Percentiles rank a stretch among this genome's conserved stretches.
Evolutionary conservation across 1,140 invertebrate genomes (phyloP).

Genomic region (Caenorhabditis briggsae): DNA sequence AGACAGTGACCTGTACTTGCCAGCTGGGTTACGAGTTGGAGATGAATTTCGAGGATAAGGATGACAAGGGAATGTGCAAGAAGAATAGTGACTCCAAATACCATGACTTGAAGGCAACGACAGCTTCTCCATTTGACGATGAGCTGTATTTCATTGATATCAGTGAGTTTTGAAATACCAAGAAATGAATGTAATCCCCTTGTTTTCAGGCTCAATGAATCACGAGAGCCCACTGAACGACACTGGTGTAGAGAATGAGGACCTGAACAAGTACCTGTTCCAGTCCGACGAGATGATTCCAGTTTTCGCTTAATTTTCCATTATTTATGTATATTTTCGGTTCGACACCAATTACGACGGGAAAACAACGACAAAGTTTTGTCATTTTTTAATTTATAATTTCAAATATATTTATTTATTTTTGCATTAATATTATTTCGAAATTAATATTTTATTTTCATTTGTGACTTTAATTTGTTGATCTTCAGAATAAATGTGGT

Average conservation of each 20-base stretch:
- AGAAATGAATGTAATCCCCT: neutral
- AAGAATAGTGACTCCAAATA: constrained; percentile 57
- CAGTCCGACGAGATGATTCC: constrained; percentile 62
- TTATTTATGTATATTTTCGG: constrained; percentile 40
- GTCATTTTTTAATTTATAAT: constrained; percentile 3
- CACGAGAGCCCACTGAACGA: constrained; percentile 28
- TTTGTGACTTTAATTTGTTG: neutral
- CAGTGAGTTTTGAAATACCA: constrained; percentile 12
- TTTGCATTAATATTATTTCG: constrained; percentile 39
- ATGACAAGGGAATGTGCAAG: constrained; percentile 65
- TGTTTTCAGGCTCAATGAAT: constrained; percentile 54
- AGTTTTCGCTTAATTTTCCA: constrained; percentile 60
- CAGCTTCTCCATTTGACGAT: constrained; percentile 51
- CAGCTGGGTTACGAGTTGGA: constrained; percentile 73
- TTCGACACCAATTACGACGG: constrained; percentile 37
- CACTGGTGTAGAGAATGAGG: constrained; percentile 43
- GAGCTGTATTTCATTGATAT: constrained; percentile 65
- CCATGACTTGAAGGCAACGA: constrained; percentile 33
- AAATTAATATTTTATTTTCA: neutral
- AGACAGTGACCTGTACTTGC: constrained; percentile 75
- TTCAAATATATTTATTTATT: constrained; percentile 34
- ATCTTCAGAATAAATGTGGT: neutral
- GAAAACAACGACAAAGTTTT: neutral
- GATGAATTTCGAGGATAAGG: constrained; percentile 74
- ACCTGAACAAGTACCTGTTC: constrained; percentile 62